phyloP scores from a whole-genome alignment of 2,888 invertebrate species.

The Elysia crispata region DNA sequence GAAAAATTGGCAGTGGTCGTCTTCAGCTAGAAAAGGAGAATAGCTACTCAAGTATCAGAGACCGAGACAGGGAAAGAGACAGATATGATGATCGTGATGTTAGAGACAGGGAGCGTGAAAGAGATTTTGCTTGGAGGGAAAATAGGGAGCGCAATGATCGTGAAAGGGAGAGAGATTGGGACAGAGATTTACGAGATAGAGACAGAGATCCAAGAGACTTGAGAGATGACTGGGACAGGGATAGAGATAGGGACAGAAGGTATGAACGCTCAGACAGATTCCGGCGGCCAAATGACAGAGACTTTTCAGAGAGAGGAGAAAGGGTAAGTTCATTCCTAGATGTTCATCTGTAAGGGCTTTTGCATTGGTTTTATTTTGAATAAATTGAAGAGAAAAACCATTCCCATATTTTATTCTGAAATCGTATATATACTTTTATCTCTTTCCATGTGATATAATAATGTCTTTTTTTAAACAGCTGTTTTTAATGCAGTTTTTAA shows the following conservation, averaged over 20 bases:
- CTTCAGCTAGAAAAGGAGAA: constrained; percentile 84
- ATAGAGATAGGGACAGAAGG: constrained; percentile 44
- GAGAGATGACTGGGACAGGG: constrained; percentile 37
- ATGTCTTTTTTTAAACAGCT: too few relatives aligned
- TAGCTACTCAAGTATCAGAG: constrained; percentile 53
- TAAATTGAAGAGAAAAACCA: too few relatives aligned
- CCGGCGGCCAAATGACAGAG: constrained; percentile 56
- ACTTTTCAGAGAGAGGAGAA: constrained; percentile 61
- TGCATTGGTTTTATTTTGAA: too few relatives aligned
- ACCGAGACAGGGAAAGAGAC: constrained; percentile 34
- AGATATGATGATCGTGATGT: constrained; percentile 51
- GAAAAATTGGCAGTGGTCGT: constrained; percentile 87
- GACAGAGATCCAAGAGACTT: constrained; percentile 51
- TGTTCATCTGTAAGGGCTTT: neutral
- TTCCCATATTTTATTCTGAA: too few relatives aligned
- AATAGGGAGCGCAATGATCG: constrained; percentile 43
- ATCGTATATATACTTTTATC: too few relatives aligned
- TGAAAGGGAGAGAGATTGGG: constrained; percentile 56
- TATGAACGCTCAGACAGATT: constrained; percentile 51
- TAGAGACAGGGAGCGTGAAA: constrained; percentile 54
- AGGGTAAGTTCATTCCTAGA: constrained; percentile 53
- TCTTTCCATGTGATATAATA: too few relatives aligned
- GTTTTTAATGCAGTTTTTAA: too few relatives aligned
- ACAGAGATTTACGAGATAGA: constrained; percentile 55
- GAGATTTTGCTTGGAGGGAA: constrained; percentile 33